Conservation (phyloP, 2,113 vertebrate genomes). For the Gobius niger region DNA sequence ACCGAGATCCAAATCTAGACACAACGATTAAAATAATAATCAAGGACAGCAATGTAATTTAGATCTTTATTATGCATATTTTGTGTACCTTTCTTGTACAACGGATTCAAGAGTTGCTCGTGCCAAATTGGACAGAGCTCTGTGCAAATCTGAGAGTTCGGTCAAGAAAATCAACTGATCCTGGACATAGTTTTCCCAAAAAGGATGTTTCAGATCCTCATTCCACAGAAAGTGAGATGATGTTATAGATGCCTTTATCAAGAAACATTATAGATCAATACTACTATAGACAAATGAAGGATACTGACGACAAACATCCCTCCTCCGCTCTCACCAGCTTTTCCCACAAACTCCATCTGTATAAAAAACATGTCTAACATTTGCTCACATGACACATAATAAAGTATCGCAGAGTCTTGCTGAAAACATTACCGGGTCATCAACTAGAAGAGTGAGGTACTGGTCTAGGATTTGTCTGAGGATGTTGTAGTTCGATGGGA, state of each 20-base stretch:
- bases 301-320: conserved; percentile 96
- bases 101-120: conserved; percentile 89
- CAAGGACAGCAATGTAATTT: not conserved
- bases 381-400: not conserved
- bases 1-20: conserved; percentile 89
- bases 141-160: conserved; percentile 82
- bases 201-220: too few relatives aligned
- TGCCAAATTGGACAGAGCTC: conserved; percentile 84
- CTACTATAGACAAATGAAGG: conserved; percentile 62
- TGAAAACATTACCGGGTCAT: conserved; percentile 85
- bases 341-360: conserved; percentile 92
- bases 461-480: conserved; percentile 89
- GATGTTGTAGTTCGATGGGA: conserved; percentile 89
- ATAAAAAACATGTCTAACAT: not conserved
- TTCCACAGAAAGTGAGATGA: too few relatives aligned
- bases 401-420: not conserved
- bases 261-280: not conserved
- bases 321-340: conserved; percentile 90
- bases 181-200: too few relatives aligned
- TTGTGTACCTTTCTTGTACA: conserved; percentile 88
- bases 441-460: conserved; percentile 89
- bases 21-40: not conserved
- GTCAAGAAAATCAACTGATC: conserved; percentile 65
- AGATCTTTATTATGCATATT: conserved; percentile 10
- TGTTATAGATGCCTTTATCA: not conserved